Evolutionary conservation across 37 sponge, comb jelly and placozoan genomes (phyloP), one percentile per base, ranked within the genome.

Genomic region (Spongia lamella): DNA sequence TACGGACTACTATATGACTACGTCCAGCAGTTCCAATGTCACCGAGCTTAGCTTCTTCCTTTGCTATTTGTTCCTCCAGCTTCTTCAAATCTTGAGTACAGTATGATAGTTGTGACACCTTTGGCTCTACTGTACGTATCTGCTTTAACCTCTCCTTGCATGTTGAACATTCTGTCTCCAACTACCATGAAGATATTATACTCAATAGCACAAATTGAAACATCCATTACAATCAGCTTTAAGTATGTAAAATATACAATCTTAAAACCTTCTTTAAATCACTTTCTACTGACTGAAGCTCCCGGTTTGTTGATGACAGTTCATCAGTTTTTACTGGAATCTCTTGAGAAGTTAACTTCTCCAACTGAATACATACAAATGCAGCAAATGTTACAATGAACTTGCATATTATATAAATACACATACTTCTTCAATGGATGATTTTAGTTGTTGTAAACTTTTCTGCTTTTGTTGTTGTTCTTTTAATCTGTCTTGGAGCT

Each of bases 381-480:
- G n/a, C n/a, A n/a, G n/a, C n/a, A n/a, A 43, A 43, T 43, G 5
- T 43, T 13, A 5, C 47, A 5, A 13, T 43, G 47, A 9, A 9
- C 47, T 43, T 13, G 9, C 47, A 43, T 9, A 43, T 43, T 43
- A 43, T 13, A 5, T 13, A 43, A 43, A 13, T 43, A 13, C 5
- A 43, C 74, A 47, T 14, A 84, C 90, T 47, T 89, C 85, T 32
- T 84, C 71, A 30, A 77, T 89, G 58, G 79, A 80, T 21, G 79
- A 86, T 53, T 58, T 50, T 40, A 90, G 82, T 59, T 76, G 72
- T n/a, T 77, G 77, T 19, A 90, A 61, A 15, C 31, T 53, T 50
- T 51, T 76, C 71, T 85, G 90, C 34, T 53, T 70, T 52, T 65
- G 66, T 38, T 82, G 78, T 21, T 81, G 73, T 24, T 66, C 43